Evolutionary conservation across 2,888 invertebrate genomes (phyloP).

Genomic region (Monopis laevigella): DNA sequence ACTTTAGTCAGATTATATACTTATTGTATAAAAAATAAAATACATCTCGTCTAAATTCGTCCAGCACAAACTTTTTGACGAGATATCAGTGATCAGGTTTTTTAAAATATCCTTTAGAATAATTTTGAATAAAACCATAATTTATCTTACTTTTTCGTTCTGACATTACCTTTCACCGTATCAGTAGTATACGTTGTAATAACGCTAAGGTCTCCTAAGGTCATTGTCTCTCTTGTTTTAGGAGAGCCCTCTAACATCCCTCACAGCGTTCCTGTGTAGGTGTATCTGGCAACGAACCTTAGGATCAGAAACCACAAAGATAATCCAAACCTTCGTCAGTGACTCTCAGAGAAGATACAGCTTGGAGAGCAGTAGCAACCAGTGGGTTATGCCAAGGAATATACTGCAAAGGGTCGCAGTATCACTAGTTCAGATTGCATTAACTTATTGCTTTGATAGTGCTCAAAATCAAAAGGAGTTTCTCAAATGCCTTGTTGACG

Average conservation of each 20-base stretch:
- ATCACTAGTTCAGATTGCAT: conserved; percentile 66
- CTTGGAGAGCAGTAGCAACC: conserved; percentile 31
- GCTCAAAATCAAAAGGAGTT: conserved; percentile 71
- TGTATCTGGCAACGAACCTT: conserved; percentile 57
- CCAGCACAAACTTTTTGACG: too few relatives aligned
- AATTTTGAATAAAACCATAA: too few relatives aligned
- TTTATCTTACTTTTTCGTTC: too few relatives aligned
- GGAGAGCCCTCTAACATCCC: conserved; percentile 70
- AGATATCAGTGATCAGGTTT: too few relatives aligned
- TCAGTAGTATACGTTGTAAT: too few relatives aligned
- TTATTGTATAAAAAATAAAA: too few relatives aligned
- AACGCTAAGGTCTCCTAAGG: too few relatives aligned
- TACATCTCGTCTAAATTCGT: too few relatives aligned
- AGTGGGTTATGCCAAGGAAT: conserved; percentile 57
- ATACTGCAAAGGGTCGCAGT: conserved; percentile 66
- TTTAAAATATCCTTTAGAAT: too few relatives aligned
- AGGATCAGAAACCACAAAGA: conserved; percentile 43
- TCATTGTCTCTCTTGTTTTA: too few relatives aligned
- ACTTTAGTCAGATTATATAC: too few relatives aligned
- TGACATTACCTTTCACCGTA: too few relatives aligned
- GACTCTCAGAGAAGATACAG: conserved; percentile 49
- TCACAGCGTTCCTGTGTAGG: conserved; percentile 68
- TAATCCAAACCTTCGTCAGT: conserved; percentile 40
- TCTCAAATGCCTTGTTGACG: conserved; percentile 64
- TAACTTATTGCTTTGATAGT: conserved; percentile 71